A percentile compares a stretch with the other conserved stretches of the same genome.
phyloP scores from a whole-genome alignment of 2,113 vertebrate species.

The Reinhardtius hippoglossoides region DNA sequence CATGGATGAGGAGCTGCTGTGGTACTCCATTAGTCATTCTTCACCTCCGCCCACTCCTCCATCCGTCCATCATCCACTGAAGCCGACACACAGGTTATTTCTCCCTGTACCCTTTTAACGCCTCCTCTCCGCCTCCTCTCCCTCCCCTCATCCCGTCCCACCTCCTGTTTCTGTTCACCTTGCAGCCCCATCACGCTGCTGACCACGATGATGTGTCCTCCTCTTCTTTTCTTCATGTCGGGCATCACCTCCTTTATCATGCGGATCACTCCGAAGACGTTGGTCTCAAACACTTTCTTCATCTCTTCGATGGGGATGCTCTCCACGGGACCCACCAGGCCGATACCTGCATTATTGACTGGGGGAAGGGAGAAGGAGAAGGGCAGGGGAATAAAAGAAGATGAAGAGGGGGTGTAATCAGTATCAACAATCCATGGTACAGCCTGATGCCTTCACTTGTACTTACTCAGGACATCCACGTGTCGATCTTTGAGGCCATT shows the following conservation, averaged over 20 bases:
- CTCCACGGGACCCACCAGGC: slow-evolving; percentile 82
- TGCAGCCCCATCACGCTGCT: slow-evolving; percentile 85
- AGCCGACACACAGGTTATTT: slow-evolving; percentile 13
- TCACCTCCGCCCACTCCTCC: slow-evolving; percentile 12
- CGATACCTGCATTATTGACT: slow-evolving; percentile 84
- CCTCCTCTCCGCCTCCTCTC: neutral
- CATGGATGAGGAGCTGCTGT: neutral
- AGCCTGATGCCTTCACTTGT: neutral
- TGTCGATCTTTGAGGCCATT: slow-evolving; percentile 79
- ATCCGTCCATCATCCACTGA: slow-evolving; percentile 4
- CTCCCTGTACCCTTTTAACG: neutral
- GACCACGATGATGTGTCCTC: slow-evolving; percentile 81
- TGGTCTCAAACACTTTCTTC: slow-evolving; percentile 84
- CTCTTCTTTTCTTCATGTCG: slow-evolving; percentile 81
- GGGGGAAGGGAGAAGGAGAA: neutral
- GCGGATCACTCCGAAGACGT: slow-evolving; percentile 81
- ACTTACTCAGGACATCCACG: slow-evolving; percentile 88
- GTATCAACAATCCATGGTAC: neutral
- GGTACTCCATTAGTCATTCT: neutral
- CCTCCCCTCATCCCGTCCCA: neutral
- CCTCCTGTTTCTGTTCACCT: slow-evolving; percentile 58
- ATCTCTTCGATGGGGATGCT: slow-evolving; percentile 82
- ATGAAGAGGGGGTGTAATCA: neutral
- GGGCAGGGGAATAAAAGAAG: neutral
- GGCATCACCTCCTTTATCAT: slow-evolving; percentile 85